phyloP scores from a whole-genome alignment of 2,113 vertebrate species.

The Andinoacara biseriatus region DNA sequence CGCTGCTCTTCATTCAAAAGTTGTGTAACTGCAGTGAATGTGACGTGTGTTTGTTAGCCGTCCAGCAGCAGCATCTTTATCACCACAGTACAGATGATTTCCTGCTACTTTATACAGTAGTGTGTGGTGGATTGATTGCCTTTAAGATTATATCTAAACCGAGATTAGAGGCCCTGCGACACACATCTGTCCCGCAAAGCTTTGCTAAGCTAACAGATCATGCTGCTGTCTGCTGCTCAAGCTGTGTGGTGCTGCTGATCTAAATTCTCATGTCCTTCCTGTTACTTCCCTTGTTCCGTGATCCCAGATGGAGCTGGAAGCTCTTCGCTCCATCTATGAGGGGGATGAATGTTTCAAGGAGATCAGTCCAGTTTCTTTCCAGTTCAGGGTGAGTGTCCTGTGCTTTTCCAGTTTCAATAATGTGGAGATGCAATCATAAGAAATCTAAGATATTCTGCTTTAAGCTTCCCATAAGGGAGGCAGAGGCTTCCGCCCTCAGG shows the following conservation, averaged over 20 bases:
- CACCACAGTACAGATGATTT: background rate
- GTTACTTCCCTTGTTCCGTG: background rate
- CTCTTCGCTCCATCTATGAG: slow-evolving; percentile 95
- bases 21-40: background rate
- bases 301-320: slow-evolving; percentile 95
- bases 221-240: background rate
- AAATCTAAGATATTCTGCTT: no score
- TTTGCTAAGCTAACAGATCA: background rate
- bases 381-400: slow-evolving; percentile 86
- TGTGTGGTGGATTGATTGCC: no score
- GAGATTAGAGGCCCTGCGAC: background rate
- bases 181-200: background rate
- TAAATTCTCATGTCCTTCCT: background rate
- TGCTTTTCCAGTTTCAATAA: background rate
- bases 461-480: no score
- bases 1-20: background rate
- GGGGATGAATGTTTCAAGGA: slow-evolving; percentile 95
- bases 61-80: background rate
- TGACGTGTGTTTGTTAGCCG: background rate
- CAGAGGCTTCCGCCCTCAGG: no score
- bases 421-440: background rate
- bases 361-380: slow-evolving; percentile 90
- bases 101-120: background rate
- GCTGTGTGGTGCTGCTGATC: background rate
- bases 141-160: no score